Percentiles rank a stretch among this genome's conserved stretches.
Conservation (phyloP, 2,888 invertebrate species). For the Melanostoma mellinum region DNA sequence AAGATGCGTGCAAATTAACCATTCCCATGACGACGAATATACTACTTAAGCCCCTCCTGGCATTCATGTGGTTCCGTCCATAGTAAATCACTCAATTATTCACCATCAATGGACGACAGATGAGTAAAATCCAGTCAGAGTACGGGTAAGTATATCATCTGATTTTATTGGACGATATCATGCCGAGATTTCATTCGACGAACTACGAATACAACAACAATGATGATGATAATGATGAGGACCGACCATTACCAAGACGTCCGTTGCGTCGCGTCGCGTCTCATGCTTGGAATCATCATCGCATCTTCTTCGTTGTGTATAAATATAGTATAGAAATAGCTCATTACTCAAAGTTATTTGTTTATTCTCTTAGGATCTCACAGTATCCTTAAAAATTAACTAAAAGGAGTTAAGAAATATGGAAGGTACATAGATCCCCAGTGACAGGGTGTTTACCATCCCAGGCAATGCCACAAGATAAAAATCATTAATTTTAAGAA, state of each 20-base stretch:
- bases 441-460: conserved; percentile 65
- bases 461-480: conserved; percentile 65
- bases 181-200: conserved; percentile 65
- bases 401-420: conserved; percentile 16
- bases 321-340: conserved; percentile 53
- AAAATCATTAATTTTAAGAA: conserved; percentile 73
- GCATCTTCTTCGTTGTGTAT: conserved; percentile 4
- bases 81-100: conserved; percentile 71
- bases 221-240: conserved; percentile 5
- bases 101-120: conserved; percentile 72
- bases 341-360: conserved; percentile 72
- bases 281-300: conserved; percentile 50
- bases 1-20: conserved; percentile 61
- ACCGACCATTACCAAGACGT: conserved; percentile 39
- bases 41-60: conserved; percentile 27
- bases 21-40: conserved; percentile 36
- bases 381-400: conserved; percentile 62
- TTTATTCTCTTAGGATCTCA: conserved; percentile 62
- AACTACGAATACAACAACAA: conserved; percentile 18
- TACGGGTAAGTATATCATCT: conserved; percentile 63
- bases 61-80: conserved; percentile 15
- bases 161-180: conserved; percentile 72
- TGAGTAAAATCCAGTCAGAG: conserved; percentile 66
- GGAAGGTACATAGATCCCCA: conserved; percentile 57
- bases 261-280: conserved; percentile 11